Conservation (phyloP, 2,888 invertebrate species). For the Drosophila setosimentum region DNA sequence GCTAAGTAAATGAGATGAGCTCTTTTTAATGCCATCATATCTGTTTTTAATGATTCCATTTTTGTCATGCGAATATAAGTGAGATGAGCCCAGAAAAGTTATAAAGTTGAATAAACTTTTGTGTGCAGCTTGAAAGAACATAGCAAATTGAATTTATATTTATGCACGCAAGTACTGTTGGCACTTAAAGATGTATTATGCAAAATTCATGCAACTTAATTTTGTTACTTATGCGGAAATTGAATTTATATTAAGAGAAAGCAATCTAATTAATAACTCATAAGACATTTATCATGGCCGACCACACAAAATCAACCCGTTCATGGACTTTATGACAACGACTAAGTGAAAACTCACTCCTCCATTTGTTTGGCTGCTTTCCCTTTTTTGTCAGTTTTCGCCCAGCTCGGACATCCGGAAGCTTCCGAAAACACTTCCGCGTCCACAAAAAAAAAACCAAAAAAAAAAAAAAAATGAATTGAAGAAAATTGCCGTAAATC, state of each 20-base stretch:
- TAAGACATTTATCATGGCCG: slow-evolving; percentile 49
- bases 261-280: slow-evolving; percentile 51
- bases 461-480: slow-evolving; percentile 12
- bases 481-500: slow-evolving; percentile 56
- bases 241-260: slow-evolving; percentile 24
- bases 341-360: slow-evolving; percentile 49
- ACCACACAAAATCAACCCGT: slow-evolving; percentile 41
- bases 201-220: neutral
- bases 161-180: neutral
- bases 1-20: slow-evolving; percentile 26
- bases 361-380: slow-evolving; percentile 5
- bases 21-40: slow-evolving; percentile 38
- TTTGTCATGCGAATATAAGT: neutral
- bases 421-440: slow-evolving; percentile 62
- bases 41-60: slow-evolving; percentile 31
- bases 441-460: slow-evolving; percentile 6
- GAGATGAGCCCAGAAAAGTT: neutral
- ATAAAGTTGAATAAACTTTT: neutral
- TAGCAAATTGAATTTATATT: neutral
- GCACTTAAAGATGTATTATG: neutral
- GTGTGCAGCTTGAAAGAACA: neutral
- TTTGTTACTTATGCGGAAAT: slow-evolving; percentile 31
- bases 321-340: slow-evolving; percentile 39
- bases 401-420: slow-evolving; percentile 54
- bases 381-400: slow-evolving; percentile 25